Conservation (phyloP, 2,888 invertebrate genomes). For the Eupithecia subumbrata region DNA sequence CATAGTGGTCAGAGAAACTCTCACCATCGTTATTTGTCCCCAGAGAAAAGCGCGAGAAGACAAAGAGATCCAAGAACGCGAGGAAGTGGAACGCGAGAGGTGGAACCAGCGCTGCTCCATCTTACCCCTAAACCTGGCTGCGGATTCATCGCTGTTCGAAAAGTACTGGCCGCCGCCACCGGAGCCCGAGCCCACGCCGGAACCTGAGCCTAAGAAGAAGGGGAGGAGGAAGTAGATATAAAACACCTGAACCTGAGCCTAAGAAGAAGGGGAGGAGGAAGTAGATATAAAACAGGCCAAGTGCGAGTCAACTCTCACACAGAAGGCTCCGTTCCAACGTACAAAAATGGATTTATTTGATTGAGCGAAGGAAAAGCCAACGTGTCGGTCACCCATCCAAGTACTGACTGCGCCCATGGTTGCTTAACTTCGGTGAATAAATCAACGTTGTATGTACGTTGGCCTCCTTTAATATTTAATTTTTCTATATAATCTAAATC, state of each 20-base stretch:
- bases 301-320: no score
- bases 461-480: no score
- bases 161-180: conserved; percentile 75
- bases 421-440: no score
- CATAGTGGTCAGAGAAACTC: no score
- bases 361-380: no score
- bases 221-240: conserved; percentile 46
- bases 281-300: not conserved
- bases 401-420: no score
- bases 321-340: no score
- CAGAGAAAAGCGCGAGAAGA: conserved; percentile 63
- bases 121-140: conserved; percentile 64
- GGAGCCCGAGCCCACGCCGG: conserved; percentile 54
- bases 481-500: no score
- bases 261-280: conserved; percentile 51
- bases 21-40: not conserved
- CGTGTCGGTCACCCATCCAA: no score
- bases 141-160: conserved; percentile 62
- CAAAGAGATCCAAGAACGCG: conserved; percentile 55
- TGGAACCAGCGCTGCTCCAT: conserved; percentile 66
- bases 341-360: no score
- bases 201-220: conserved; percentile 52
- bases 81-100: conserved; percentile 57
- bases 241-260: conserved; percentile 53
- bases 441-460: no score